These are phyloP conservation scores for Notarius quadriscutis DNA, from an alignment of 2,113 vertebrate genomes.

Conservation along the genomic window DNA sequence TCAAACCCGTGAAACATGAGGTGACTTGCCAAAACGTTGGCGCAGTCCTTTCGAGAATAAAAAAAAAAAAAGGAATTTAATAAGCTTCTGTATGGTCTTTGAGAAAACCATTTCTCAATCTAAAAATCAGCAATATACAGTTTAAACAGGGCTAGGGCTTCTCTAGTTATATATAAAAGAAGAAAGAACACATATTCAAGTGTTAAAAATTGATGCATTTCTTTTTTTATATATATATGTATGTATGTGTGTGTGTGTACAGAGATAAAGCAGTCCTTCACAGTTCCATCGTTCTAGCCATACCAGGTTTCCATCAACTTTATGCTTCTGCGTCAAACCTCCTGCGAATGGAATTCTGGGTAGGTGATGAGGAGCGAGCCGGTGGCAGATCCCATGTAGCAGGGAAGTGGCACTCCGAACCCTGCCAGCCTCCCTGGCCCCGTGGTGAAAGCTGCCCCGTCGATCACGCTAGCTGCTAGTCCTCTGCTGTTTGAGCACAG, in stretches of 20 bases:
- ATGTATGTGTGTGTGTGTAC: conserved; percentile 14
- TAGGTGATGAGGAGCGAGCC: conserved; percentile 56
- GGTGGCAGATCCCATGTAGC: conserved; percentile 67
- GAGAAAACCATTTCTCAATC: conserved; percentile 16
- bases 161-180: conserved; percentile 25
- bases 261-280: conserved; percentile 56
- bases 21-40: conserved; percentile 28
- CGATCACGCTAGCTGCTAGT: conserved; percentile 81
- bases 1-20: conserved; percentile 32
- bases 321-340: conserved; percentile 45
- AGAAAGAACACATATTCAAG: conserved; percentile 53
- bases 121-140: conserved; percentile 26
- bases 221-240: conserved; percentile 17
- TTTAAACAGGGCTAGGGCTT: conserved; percentile 42
- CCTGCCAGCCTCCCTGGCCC: conserved; percentile 70
- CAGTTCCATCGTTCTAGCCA: conserved; percentile 47
- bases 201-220: conserved; percentile 50
- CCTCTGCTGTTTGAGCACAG: conserved; percentile 86
- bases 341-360: conserved; percentile 59
- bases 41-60: not conserved
- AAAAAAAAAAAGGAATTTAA: not conserved
- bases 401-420: conserved; percentile 61
- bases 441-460: conserved; percentile 53
- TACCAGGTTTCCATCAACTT: conserved; percentile 40
- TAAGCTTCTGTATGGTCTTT: conserved; percentile 13